Evolutionary conservation across 53 echinoderm and acorn worm genomes (phyloP).

Genomic region (Holothuria leucospilota): DNA sequence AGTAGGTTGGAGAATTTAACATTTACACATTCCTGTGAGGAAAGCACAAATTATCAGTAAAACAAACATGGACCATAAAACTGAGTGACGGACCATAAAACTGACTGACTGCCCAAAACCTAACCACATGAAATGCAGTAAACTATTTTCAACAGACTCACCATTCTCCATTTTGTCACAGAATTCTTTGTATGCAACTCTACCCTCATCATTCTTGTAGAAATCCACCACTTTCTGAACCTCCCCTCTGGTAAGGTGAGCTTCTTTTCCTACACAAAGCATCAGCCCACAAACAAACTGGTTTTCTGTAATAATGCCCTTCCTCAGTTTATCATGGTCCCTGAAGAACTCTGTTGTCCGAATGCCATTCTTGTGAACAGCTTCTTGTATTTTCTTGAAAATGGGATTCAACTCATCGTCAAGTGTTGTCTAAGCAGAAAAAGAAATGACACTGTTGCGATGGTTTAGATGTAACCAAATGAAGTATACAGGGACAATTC

Average conservation of each 20-base stretch:
- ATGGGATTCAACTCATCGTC: constrained; percentile 76
- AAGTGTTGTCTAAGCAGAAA: constrained; percentile 48
- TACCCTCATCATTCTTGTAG: constrained; percentile 81
- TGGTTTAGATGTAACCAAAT: not conserved
- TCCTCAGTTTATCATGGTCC: constrained; percentile 96
- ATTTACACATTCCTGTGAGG: no score
- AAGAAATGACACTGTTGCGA: not conserved
- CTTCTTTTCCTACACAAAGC: constrained; percentile 87
- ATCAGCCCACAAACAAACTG: constrained; percentile 97
- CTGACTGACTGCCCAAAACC: no score
- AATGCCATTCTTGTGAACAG: constrained; percentile 94
- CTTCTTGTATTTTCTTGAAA: constrained; percentile 88
- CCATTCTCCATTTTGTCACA: constrained; percentile 99
- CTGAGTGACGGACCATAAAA: no score
- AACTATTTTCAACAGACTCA: constrained; percentile 36
- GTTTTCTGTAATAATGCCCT: constrained; percentile 94
- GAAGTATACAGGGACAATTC: no score
- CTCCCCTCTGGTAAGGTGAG: constrained; percentile 78
- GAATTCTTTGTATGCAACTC: constrained; percentile 93
- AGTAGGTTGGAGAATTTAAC: no score
- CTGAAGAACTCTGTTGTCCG: constrained; percentile 98
- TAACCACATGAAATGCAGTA: no score
- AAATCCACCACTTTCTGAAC: constrained; percentile 84
- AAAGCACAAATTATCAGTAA: no score
- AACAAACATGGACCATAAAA: no score